Conservation (phyloP, 1,140 invertebrate species). For the Sarcophaga bullata region DNA sequence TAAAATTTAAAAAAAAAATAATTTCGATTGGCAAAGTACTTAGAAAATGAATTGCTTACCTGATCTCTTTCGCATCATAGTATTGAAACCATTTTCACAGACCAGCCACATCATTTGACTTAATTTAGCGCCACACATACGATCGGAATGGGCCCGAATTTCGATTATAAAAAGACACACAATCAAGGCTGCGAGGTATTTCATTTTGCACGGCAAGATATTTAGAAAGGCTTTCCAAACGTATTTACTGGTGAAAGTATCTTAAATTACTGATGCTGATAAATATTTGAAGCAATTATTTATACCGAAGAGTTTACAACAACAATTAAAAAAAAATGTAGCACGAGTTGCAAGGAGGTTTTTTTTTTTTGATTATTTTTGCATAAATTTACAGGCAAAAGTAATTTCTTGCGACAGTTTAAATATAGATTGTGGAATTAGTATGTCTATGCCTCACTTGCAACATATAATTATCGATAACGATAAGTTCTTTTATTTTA, state of each 20-base stretch:
- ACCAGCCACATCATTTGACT: not conserved
- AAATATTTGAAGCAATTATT: not conserved
- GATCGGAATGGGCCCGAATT: not conserved
- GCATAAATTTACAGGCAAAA: too few species aligned
- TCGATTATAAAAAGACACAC: not conserved
- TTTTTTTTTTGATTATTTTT: too few species aligned
- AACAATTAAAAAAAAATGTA: too few species aligned
- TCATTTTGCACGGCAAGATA: not conserved
- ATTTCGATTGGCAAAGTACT: too few species aligned
- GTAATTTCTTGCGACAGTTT: too few species aligned
- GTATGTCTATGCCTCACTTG: too few species aligned
- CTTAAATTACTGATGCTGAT: not conserved
- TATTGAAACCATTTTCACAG: slow-evolving; percentile 4
- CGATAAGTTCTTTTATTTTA: too few species aligned
- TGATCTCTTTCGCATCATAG: not conserved
- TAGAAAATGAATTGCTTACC: not conserved
- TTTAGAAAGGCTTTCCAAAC: too few species aligned
- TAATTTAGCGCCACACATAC: not conserved
- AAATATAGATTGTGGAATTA: too few species aligned
- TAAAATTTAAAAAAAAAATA: too few species aligned
- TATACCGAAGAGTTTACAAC: not conserved
- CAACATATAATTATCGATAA: too few species aligned
- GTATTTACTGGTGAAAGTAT: not conserved
- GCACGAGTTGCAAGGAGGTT: too few species aligned
- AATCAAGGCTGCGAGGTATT: not conserved